phyloP scores from a whole-genome alignment of 2,888 invertebrate species.

The Eilema sororculum region DNA sequence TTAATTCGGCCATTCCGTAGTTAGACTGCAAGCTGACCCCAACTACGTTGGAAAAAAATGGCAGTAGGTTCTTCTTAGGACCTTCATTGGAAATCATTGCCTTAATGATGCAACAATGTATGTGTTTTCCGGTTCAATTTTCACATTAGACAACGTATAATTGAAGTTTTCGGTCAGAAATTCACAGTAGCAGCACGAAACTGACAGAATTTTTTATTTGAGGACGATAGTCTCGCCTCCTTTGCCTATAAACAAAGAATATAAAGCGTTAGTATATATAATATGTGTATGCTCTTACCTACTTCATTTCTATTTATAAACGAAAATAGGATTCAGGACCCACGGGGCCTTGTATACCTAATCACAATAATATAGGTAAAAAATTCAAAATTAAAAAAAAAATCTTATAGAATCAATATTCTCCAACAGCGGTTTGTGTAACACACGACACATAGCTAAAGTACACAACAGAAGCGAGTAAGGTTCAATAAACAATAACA shows the following conservation, averaged over 20 bases:
- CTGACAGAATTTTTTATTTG: too few relatives aligned
- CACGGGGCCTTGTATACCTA: background rate
- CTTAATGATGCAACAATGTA: background rate
- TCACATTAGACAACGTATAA: too few relatives aligned
- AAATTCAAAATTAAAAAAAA: background rate
- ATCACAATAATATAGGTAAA: background rate
- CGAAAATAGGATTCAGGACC: too few relatives aligned
- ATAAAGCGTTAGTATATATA: too few relatives aligned
- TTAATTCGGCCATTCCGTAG: too few relatives aligned
- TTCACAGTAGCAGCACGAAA: too few relatives aligned
- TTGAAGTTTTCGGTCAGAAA: background rate
- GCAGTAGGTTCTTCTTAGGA: background rate
- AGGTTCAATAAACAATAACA: slow-evolving; percentile 47
- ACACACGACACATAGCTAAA: background rate
- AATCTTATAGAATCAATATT: background rate
- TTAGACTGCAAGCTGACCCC: too few relatives aligned
- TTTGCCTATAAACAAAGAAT: too few relatives aligned
- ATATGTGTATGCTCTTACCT: background rate
- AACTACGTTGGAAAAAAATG: background rate
- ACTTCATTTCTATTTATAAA: background rate
- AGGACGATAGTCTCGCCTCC: too few relatives aligned
- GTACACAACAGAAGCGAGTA: slow-evolving; percentile 16
- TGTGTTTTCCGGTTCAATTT: background rate
- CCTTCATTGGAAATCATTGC: background rate
- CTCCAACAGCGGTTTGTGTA: slow-evolving; percentile 13